Base-by-base conservation (phyloP, 2,888 invertebrate genomes). In the Nemotelus nigrinus region DNA sequence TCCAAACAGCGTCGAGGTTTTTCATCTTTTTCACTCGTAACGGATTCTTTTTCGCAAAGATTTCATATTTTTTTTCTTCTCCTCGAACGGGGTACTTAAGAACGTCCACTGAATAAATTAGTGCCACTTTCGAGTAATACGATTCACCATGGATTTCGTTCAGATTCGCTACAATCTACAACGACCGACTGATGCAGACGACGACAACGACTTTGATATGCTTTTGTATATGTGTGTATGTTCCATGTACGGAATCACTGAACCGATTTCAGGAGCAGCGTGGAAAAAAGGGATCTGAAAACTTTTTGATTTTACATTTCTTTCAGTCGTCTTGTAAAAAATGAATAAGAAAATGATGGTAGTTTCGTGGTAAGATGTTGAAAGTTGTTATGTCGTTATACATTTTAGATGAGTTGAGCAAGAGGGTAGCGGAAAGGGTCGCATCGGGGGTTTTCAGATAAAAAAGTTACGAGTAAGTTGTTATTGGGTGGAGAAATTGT, bases 31-130 rank as follows among this genome's bases (percentile, higher is more conserved):
- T 41, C 41, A 43, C 63, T 63, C 43, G 43, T 63, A 39, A 63
- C 2, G 63, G 43, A 41, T 43, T 41, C 39, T 58, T 58, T 58
- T 39, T 58, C 53, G 10, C 39, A 50, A 41, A 25, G 68, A 50
- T 68, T 50, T 41, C 25, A 25, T 1, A 10, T 8, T 50, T 68
- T 50, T 53, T 6, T 50, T 47, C 8, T 48, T 50, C 47, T 50
- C 68, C 5, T 50, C 10, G 50, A 68, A 68, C 39, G 39, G 47
- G 41, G 45, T 45, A 65, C 10, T 68, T 68, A 10, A 10, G 25
- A 41, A 48, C 50, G 39, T 25, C 68, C 50, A 50, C 50, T 50
- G 48, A 50, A 68, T 68, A 68, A 68, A 68, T 68, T 50, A 50
- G 39, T 39, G 3, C 48, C 63, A 8, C 43, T 63, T 63, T 39